Conservation (phyloP, 2,113 vertebrate genomes). For the Bubo blakistoni region DNA sequence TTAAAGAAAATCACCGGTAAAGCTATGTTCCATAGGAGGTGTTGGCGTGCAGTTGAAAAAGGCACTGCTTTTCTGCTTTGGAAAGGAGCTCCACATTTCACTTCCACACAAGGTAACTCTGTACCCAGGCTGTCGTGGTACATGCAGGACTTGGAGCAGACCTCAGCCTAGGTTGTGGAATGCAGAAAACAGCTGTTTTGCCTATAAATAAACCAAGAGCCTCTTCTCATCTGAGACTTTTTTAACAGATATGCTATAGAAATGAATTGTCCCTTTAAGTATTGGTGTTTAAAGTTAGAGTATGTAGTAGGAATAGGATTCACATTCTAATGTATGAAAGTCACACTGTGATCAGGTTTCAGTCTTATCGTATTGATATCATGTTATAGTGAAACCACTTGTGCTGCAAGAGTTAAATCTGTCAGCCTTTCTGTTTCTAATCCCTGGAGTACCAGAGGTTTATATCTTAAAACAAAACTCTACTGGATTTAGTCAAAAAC, state of each 20-base stretch:
- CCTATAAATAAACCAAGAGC: constrained; percentile 44
- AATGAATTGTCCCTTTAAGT: not conserved
- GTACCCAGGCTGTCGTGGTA: not conserved
- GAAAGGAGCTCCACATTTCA: not conserved
- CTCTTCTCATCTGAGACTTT: not conserved
- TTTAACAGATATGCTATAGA: not conserved
- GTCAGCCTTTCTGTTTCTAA: not conserved
- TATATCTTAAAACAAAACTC: not conserved
- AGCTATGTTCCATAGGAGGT: not conserved
- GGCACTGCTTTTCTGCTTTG: not conserved
- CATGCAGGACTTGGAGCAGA: not conserved
- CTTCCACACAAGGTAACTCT: not conserved
- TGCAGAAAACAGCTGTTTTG: constrained; percentile 48
- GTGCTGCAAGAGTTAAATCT: constrained; percentile 28
- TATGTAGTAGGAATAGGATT: not conserved
- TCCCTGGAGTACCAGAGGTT: not conserved
- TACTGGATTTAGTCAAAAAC: not conserved
- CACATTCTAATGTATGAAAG: not conserved
- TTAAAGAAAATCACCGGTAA: not conserved
- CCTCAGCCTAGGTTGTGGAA: not conserved
- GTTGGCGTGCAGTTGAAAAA: not conserved
- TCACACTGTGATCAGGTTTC: not conserved
- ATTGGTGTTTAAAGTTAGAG: not conserved
- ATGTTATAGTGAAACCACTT: not conserved
- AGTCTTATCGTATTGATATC: not conserved